A percentile compares a stretch with the other conserved stretches of the same genome.
Evolutionary conservation across 2,888 invertebrate genomes (phyloP).

Genomic region (Tenthredo distinguenda): DNA sequence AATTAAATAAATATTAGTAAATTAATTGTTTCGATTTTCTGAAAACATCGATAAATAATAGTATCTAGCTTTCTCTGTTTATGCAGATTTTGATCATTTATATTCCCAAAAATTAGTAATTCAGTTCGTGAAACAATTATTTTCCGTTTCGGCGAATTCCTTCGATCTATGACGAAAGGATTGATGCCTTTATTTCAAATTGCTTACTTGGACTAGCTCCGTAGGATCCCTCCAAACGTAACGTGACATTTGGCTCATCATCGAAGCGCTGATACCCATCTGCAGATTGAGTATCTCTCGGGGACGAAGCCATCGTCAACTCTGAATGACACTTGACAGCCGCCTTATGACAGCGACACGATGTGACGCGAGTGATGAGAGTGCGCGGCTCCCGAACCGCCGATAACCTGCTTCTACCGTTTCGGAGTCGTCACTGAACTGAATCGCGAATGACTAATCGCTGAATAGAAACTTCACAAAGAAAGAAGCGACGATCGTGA

Average conservation of each 20-base stretch:
- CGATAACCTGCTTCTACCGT: constrained; percentile 4
- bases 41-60: not conserved
- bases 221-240: constrained; percentile 65
- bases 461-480: not conserved
- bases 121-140: too few relatives aligned
- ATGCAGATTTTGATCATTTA: not conserved
- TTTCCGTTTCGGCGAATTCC: not conserved
- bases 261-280: constrained; percentile 71
- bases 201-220: constrained; percentile 69
- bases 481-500: not conserved
- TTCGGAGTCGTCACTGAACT: constrained; percentile 32
- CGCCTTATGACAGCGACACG: constrained; percentile 11
- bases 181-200: not conserved
- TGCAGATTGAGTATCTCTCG: constrained; percentile 60
- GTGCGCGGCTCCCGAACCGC: constrained; percentile 3
- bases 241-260: constrained; percentile 65
- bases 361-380: not conserved
- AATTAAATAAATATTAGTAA: too few relatives aligned
- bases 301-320: constrained; percentile 55
- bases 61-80: not conserved
- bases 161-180: not conserved
- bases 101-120: not conserved
- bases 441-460: constrained; percentile 33
- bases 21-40: not conserved
- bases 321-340: not conserved